A percentile compares a stretch with the other conserved stretches of the same genome.
These are phyloP conservation scores for Leptobrachium ailaonicum DNA, from an alignment of 2,113 vertebrate genomes.

Conservation along the genomic window DNA sequence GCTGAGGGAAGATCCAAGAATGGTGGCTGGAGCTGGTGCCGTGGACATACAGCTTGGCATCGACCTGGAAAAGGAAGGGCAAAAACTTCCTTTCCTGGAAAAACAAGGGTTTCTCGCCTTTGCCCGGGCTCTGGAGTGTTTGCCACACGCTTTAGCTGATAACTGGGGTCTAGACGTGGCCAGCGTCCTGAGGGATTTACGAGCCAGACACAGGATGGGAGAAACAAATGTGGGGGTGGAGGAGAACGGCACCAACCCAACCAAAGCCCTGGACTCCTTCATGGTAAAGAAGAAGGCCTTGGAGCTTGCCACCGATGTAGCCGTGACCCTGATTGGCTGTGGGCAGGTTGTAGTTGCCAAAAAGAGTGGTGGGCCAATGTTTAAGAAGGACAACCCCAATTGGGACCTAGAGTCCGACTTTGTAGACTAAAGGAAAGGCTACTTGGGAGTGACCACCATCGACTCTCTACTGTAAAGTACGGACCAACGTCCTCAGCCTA, in stretches of 20 bases:
- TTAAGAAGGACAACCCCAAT: slow-evolving; percentile 42
- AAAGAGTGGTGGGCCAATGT: slow-evolving; percentile 43
- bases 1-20: slow-evolving; percentile 32
- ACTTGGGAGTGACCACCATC: too few species aligned
- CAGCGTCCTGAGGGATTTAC: neutral
- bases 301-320: slow-evolving; percentile 35
- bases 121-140: slow-evolving; percentile 47
- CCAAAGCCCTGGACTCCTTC: neutral
- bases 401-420: slow-evolving; percentile 46
- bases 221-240: neutral
- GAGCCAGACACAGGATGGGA: too few species aligned
- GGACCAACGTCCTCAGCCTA: too few species aligned
- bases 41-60: slow-evolving; percentile 13
- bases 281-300: slow-evolving; percentile 11
- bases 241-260: neutral
- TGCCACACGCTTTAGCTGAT: neutral
- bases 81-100: slow-evolving; percentile 34
- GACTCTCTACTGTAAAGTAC: too few species aligned
- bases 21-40: slow-evolving; percentile 50
- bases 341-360: slow-evolving; percentile 48
- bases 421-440: too few species aligned
- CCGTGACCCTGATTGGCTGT: slow-evolving; percentile 24
- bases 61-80: slow-evolving; percentile 16
- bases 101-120: slow-evolving; percentile 50
- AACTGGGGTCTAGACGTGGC: slow-evolving; percentile 15